Base-by-base conservation (phyloP, 2,888 invertebrate genomes). In the Drosophila yooni region DNA sequence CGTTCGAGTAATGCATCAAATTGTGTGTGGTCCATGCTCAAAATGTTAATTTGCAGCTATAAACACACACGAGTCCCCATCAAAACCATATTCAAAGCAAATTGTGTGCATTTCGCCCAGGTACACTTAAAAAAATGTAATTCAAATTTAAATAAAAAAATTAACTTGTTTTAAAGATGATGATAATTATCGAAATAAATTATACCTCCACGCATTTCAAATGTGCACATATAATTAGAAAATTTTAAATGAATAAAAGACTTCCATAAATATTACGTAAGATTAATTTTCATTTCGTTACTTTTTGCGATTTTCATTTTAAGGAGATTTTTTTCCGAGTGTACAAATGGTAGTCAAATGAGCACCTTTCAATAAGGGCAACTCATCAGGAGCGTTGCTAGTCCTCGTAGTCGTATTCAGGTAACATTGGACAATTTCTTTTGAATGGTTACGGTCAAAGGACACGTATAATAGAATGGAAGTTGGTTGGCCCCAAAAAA, bases 401-500 rank as follows among this genome's bases (percentile, higher is more conserved):
- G 50, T 70, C 52, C 25, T 52, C 66, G 51, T 59, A 52, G 58
- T 67, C 60, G n/a, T 40, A 74, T 51, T 60, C 74, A 66, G 27
- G 71, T 75, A 79, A 84, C 89, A 84, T 87, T 75, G 74, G 70
- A 43, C 70, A 72, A 85, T 81, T 83, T 78, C 77, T 70, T 82
- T 72, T 46, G 74, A 66, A 69, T 70, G 73, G 83, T 81, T 89
- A 91, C 90, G 91, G 84, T 84, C 84, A 78, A 75, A 83, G 84
- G 82, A 81, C 77, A 90, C 76, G 78, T 79, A 90, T 84, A 89
- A 89, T 88, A 76, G 87, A 84, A 85, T 74, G 85, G 52, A 77
- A 74, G 75, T 77, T 85, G 81, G 80, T 61, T 82, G 68, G 50
- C 70, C 33, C 51, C 15, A 25, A 58, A 70, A 76, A 81, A 67